A percentile compares a stretch with the other conserved stretches of the same genome.
Conservation (phyloP, 2,113 vertebrate genomes). For the Macquaria australasica region DNA sequence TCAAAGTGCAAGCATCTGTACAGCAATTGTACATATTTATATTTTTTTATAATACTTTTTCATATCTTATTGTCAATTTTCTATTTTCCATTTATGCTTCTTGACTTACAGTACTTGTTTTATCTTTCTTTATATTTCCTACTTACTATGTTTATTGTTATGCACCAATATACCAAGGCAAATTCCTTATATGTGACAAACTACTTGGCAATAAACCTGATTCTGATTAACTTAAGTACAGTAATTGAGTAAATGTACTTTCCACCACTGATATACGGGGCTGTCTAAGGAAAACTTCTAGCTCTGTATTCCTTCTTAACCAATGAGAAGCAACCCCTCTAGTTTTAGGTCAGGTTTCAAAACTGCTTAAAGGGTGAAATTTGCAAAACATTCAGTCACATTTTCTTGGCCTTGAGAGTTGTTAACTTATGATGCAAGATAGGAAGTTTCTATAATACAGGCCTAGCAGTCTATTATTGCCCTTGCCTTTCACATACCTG, state of each 20-base stretch:
- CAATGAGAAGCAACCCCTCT: not conserved
- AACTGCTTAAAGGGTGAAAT: not conserved
- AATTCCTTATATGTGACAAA: too few species aligned
- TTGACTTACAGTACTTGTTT: too few species aligned
- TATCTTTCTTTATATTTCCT: too few species aligned
- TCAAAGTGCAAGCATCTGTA: not conserved
- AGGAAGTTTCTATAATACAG: slow-evolving; percentile 38
- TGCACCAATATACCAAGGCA: too few species aligned
- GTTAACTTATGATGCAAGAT: slow-evolving; percentile 11
- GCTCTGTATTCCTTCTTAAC: not conserved
- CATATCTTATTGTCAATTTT: too few species aligned
- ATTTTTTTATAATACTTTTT: too few species aligned
- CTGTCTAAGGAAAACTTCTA: too few species aligned
- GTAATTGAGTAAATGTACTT: not conserved
- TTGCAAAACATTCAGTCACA: not conserved
- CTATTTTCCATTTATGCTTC: too few species aligned
- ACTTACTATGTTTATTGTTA: too few species aligned
- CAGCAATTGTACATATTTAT: too few species aligned
- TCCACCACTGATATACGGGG: not conserved
- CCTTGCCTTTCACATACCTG: slow-evolving; percentile 61
- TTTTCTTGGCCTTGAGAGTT: not conserved
- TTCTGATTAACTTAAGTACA: too few species aligned
- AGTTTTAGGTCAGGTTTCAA: not conserved
- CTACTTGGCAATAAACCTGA: too few species aligned
- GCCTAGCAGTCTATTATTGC: slow-evolving; percentile 1